phyloP scores from a whole-genome alignment of 1,140 invertebrate genomes.

The Scaptomyza graminum region DNA sequence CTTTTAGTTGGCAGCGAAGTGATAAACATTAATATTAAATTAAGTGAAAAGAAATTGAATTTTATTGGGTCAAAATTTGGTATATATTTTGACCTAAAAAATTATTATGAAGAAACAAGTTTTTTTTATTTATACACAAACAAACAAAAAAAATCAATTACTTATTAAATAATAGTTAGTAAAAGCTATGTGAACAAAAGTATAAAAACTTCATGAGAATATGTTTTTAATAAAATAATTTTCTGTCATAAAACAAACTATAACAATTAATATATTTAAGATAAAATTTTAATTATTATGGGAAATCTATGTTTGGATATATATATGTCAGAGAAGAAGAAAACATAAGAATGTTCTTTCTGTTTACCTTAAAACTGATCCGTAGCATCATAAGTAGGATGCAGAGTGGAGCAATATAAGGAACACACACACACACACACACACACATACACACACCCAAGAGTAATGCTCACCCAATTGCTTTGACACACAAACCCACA shows the following conservation, averaged over 20 bases:
- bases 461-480: conserved; percentile 70
- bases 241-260: too few species aligned
- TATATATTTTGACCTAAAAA: background rate
- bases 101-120: too few species aligned
- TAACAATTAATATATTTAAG: too few species aligned
- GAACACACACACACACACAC: conserved; percentile 8
- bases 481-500: conserved; percentile 79
- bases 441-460: background rate
- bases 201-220: too few species aligned
- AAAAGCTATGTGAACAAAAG: too few species aligned
- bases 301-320: too few species aligned
- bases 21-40: conserved; percentile 1
- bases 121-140: too few species aligned
- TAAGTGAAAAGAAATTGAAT: background rate
- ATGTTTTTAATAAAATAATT: too few species aligned
- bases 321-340: too few species aligned
- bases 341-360: background rate
- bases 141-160: too few species aligned
- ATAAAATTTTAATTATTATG: too few species aligned
- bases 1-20: background rate
- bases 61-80: conserved; percentile 2
- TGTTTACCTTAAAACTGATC: conserved; percentile 22
- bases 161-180: too few species aligned
- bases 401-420: conserved; percentile 15
- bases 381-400: conserved; percentile 7